Percentiles rank a stretch among this genome's conserved stretches.
phyloP scores from a whole-genome alignment of 2,113 vertebrate genomes.

The Myrmophylax atrothorax region DNA sequence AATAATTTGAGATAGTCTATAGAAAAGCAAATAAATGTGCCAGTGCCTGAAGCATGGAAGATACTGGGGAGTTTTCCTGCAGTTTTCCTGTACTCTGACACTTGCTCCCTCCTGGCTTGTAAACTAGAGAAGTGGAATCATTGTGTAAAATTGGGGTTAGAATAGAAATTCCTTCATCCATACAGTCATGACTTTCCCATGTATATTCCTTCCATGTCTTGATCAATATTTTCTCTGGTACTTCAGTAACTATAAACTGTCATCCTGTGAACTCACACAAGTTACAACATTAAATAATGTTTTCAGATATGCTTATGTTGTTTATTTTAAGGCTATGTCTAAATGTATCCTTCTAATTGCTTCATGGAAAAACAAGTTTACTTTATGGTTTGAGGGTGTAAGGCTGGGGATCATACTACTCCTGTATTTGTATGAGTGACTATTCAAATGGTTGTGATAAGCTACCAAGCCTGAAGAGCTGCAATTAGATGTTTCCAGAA shows the following conservation, averaged over 20 bases:
- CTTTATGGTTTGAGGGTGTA: slow-evolving; percentile 68
- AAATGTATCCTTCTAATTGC: slow-evolving; percentile 67
- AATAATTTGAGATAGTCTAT: neutral
- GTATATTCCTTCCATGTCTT: neutral
- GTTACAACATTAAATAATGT: slow-evolving; percentile 28
- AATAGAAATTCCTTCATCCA: neutral
- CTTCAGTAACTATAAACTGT: neutral
- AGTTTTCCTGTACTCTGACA: neutral
- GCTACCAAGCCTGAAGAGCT: slow-evolving; percentile 12
- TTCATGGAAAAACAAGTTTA: slow-evolving; percentile 69
- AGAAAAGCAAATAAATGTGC: neutral
- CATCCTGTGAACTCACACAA: slow-evolving; percentile 40
- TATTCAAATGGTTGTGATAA: slow-evolving; percentile 48
- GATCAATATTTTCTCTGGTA: slow-evolving; percentile 38
- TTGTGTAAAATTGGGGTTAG: neutral
- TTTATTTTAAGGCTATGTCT: slow-evolving; percentile 69
- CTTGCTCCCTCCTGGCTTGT: neutral
- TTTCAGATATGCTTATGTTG: slow-evolving; percentile 51
- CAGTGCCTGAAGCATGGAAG: neutral
- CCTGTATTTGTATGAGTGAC: slow-evolving; percentile 6
- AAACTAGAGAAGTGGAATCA: neutral
- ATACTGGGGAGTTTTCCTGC: neutral
- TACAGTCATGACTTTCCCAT: neutral
- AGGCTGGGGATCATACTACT: slow-evolving; percentile 48
- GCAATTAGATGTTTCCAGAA: slow-evolving; percentile 61